A percentile compares a stretch with the other conserved stretches of the same genome.
Evolutionary conservation across 2,888 invertebrate genomes (phyloP).

Genomic region (Lumbricus terrestris): DNA sequence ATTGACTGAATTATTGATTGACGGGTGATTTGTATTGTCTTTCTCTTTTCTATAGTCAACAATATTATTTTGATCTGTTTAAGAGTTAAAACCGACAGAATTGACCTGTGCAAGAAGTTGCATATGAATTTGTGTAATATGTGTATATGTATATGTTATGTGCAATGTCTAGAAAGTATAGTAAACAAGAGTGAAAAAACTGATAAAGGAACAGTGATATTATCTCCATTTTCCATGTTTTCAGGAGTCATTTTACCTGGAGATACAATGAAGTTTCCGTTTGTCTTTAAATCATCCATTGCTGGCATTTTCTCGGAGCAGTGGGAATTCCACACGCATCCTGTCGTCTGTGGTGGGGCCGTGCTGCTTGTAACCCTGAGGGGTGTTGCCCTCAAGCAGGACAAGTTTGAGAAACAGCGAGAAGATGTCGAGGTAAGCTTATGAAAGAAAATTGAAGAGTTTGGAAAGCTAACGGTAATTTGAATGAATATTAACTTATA

Average conservation of each 20-base stretch:
- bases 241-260: constrained; percentile 58
- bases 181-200: not conserved
- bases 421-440: constrained; percentile 50
- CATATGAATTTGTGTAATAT: too few relatives aligned
- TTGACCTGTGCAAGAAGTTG: too few relatives aligned
- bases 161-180: not conserved
- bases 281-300: constrained; percentile 58
- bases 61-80: too few relatives aligned
- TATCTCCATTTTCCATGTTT: constrained; percentile 13
- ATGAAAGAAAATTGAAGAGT: not conserved
- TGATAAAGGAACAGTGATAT: not conserved
- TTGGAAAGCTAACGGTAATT: not conserved
- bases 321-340: constrained; percentile 58
- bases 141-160: too few relatives aligned
- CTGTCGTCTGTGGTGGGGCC: constrained; percentile 56
- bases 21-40: too few relatives aligned
- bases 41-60: too few relatives aligned
- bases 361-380: constrained; percentile 54
- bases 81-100: too few relatives aligned
- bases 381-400: constrained; percentile 56
- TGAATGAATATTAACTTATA: too few relatives aligned
- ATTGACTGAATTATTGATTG: too few relatives aligned
- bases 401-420: constrained; percentile 51
- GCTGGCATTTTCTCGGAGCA: constrained; percentile 58
- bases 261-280: constrained; percentile 56